Base-by-base conservation (phyloP, 2,113 vertebrate species). In the Microcebus griseorufus region DNA sequence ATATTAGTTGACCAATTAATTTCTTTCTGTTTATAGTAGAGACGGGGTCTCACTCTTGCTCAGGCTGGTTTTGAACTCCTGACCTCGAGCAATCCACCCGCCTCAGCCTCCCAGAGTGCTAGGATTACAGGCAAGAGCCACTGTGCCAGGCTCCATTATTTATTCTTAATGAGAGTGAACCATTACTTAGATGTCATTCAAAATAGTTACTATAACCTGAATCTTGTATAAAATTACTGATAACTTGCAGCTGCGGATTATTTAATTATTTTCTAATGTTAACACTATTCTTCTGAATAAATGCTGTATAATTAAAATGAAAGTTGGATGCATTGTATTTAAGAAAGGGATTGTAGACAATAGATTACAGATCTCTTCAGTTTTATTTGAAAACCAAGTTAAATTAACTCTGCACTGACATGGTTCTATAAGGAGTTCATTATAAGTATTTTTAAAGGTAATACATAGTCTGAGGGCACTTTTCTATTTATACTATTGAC, bases 311-410 rank as follows among this genome's bases (percentile, higher is more conserved):
- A 96, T 93, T 97, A 80, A 95, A 97, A 51, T 67, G 83, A 97
- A 92, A 95, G 78, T 81, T 92, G 58, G 20, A 72, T 93, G 20
- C 37, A 83, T 34, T 93, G 75, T 97, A 92, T 92, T 96, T 96
- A 76, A 97, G 58, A 95, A 93, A 83, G 13, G 8, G 70, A 86
- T 75, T 90, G 23, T 69, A 92, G 92, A 39, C 53, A 93, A 79
- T 84, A 94, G 70, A 95, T 87, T 96, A 88, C 0, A 84, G 64
- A 92, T 97, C 58, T 93, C 55, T 95, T 95, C n/a, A 90, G 45
- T 67, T 95, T 96, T 95, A 97, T 97, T 93, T 95, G 82, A 96
- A 97, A 97, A 92, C 65, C 22, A 51, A 92, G 94, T 93, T 90
- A 95, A 91, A 95, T 97, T 97, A 97, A 79, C 88, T 76, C 70